Percentiles rank a stretch among this genome's conserved stretches.
phyloP scores from a whole-genome alignment of 2,888 invertebrate species.

The Chrysomela aeneicollis region DNA sequence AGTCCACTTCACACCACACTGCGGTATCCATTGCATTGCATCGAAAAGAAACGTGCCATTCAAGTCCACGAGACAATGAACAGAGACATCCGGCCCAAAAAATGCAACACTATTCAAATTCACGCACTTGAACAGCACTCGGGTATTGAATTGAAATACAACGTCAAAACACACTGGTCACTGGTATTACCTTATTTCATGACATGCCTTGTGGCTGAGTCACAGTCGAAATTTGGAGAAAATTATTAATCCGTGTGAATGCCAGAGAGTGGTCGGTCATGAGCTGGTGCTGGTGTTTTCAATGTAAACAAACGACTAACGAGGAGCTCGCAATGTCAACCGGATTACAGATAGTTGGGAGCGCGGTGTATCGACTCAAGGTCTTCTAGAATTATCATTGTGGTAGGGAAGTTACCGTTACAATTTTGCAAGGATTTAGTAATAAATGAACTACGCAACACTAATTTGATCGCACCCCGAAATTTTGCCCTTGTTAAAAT shows the following conservation, averaged over 20 bases:
- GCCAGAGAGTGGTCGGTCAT: constrained; percentile 6
- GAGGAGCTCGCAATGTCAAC: constrained; percentile 25
- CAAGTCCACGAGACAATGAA: background rate
- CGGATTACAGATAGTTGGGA: background rate
- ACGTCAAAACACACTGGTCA: no score
- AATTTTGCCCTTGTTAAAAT: no score
- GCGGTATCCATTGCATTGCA: background rate
- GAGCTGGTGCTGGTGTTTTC: constrained; percentile 13
- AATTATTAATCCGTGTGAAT: constrained; percentile 19
- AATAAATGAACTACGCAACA: no score
- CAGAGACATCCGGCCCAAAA: background rate
- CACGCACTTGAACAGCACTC: background rate
- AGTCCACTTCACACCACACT: constrained; percentile 7
- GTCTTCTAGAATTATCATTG: constrained; percentile 12
- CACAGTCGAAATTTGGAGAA: constrained; percentile 30
- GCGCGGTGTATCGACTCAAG: constrained; percentile 12
- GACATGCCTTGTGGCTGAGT: constrained; percentile 13
- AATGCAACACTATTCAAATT: background rate
- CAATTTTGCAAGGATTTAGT: no score
- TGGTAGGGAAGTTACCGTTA: no score
- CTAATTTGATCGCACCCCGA: no score
- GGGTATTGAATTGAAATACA: no score
- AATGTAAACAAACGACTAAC: constrained; percentile 23
- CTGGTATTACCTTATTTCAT: no score
- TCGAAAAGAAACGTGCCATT: background rate